Percentiles rank a stretch among this genome's conserved stretches.
Evolutionary conservation across 2,888 invertebrate species (phyloP).

Genomic region (Hemaris fuciformis): DNA sequence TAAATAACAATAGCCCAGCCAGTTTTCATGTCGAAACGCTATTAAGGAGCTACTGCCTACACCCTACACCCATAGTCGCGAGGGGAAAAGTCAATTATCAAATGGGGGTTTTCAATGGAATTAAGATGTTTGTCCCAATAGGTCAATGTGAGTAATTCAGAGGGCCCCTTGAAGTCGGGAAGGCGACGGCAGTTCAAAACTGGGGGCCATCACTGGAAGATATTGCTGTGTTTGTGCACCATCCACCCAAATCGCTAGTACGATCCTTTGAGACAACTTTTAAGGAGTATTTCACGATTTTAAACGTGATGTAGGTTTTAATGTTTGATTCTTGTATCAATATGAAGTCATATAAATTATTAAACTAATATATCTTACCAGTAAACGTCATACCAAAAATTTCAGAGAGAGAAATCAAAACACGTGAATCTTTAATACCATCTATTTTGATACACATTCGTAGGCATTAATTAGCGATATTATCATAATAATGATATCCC

Average conservation of each 20-base stretch:
- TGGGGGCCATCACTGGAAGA: background rate
- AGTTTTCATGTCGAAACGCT: background rate
- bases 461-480: too few species aligned
- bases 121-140: slow-evolving; percentile 50
- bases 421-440: too few species aligned
- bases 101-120: slow-evolving; percentile 57
- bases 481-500: too few species aligned
- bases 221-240: background rate
- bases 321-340: too few species aligned
- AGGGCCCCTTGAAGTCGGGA: slow-evolving; percentile 17
- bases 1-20: background rate
- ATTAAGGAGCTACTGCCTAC: background rate
- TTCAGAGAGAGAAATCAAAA: too few species aligned
- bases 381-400: too few species aligned
- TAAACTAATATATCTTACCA: too few species aligned
- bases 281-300: background rate
- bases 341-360: too few species aligned
- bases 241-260: background rate
- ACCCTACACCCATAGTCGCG: background rate
- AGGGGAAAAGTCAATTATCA: slow-evolving; percentile 59
- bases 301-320: too few species aligned
- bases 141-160: slow-evolving; percentile 20
- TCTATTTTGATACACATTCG: too few species aligned
- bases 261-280: background rate
- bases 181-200: background rate